Evolutionary conservation across 1,140 invertebrate genomes (phyloP).

Genomic region (Acromyrmex charruanus): DNA sequence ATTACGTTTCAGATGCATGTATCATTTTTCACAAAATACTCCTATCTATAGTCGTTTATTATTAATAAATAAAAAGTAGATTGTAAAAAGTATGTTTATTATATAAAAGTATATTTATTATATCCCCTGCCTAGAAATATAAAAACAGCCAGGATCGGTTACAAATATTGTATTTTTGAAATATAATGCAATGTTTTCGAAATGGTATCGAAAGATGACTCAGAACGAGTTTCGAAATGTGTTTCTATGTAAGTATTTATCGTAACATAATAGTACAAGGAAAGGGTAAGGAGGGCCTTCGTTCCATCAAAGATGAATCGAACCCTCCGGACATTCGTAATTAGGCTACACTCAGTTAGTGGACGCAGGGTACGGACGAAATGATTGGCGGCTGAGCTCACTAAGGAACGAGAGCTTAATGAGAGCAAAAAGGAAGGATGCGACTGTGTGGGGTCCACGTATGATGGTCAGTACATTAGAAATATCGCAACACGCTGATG

Average conservation of each 20-base stretch:
- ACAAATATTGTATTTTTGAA: not conserved
- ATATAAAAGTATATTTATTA: not conserved
- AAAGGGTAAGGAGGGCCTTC: conserved; percentile 43
- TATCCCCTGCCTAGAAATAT: not conserved
- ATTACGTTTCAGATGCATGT: too few relatives aligned
- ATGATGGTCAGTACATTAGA: conserved; percentile 62
- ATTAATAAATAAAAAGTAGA: not conserved
- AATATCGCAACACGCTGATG: conserved; percentile 75
- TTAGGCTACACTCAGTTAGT: conserved; percentile 49
- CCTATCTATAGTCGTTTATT: not conserved
- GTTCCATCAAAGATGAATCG: conserved; percentile 66
- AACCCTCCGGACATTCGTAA: conserved; percentile 69
- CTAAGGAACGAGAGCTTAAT: conserved; percentile 56
- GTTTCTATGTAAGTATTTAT: conserved; percentile 36
- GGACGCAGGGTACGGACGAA: conserved; percentile 55
- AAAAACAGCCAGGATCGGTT: not conserved
- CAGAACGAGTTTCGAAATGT: conserved; percentile 26
- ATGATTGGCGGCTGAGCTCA: conserved; percentile 58
- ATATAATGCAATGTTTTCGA: not conserved
- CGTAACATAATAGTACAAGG: conserved; percentile 46
- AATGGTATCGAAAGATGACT: not conserved
- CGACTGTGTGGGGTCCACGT: conserved; percentile 54
- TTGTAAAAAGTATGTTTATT: not conserved
- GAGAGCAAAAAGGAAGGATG: conserved; percentile 71
- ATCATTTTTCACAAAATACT: not conserved